These are phyloP conservation scores for Amphiprion percula DNA, from an alignment of 2,113 vertebrate species.

Conservation along the genomic window DNA sequence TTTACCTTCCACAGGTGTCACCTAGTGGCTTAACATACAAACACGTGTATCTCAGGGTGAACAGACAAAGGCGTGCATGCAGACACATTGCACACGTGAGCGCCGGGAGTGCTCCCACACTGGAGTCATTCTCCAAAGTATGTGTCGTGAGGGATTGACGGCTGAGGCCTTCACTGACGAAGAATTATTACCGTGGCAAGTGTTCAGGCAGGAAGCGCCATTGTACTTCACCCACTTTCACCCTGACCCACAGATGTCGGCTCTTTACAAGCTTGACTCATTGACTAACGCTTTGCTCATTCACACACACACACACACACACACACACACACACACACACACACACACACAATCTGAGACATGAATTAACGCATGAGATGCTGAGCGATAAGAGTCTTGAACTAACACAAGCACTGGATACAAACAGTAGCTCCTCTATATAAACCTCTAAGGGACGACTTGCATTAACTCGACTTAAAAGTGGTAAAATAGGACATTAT, in stretches of 20 bases:
- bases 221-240: slow-evolving; percentile 45
- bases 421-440: not conserved
- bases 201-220: slow-evolving; percentile 37
- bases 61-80: slow-evolving; percentile 12
- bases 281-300: not conserved
- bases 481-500: slow-evolving; percentile 15
- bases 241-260: slow-evolving; percentile 43
- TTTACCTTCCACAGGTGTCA: not conserved
- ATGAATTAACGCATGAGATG: not conserved
- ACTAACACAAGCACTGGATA: not conserved
- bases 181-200: slow-evolving; percentile 61
- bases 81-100: slow-evolving; percentile 23
- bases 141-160: slow-evolving; percentile 68
- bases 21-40: not conserved
- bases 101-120: not conserved
- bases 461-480: not conserved
- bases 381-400: not conserved
- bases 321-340: not conserved
- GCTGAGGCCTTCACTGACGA: slow-evolving; percentile 33
- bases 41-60: slow-evolving; percentile 1
- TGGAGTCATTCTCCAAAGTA: slow-evolving; percentile 71
- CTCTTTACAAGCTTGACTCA: slow-evolving; percentile 47
- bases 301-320: slow-evolving; percentile 12
- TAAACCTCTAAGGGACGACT: slow-evolving; percentile 2
- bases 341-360: slow-evolving; percentile 3